Conservation (phyloP, 2,888 invertebrate genomes). For the Tiliacea citrago region DNA sequence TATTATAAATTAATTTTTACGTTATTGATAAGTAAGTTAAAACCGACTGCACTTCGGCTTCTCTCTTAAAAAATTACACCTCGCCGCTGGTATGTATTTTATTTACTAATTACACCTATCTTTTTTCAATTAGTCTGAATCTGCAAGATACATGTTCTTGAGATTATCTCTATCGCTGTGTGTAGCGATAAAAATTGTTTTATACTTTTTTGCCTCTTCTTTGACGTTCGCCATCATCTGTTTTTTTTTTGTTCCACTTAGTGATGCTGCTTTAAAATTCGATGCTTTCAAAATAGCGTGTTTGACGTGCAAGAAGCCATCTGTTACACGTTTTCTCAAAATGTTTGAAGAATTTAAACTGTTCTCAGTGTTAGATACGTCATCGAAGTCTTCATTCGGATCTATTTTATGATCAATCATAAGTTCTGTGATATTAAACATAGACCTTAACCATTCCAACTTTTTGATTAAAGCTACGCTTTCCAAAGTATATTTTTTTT, state of each 20-base stretch:
- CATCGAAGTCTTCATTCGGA: slow-evolving; percentile 1
- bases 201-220: not conserved
- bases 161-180: not conserved
- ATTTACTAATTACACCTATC: not conserved
- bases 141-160: not conserved
- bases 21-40: too few species aligned
- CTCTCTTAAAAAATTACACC: too few species aligned
- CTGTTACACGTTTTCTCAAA: not conserved
- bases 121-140: not conserved
- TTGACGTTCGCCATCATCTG: too few species aligned
- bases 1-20: too few species aligned
- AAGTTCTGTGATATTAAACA: slow-evolving; percentile 27
- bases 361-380: not conserved
- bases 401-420: slow-evolving; percentile 20
- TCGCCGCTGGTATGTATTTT: too few species aligned
- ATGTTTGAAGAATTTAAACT: not conserved
- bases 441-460: slow-evolving; percentile 16
- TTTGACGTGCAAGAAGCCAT: slow-evolving; percentile 18
- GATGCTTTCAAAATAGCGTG: slow-evolving; percentile 1
- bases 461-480: slow-evolving; percentile 4
- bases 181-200: not conserved
- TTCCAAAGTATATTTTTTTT: not conserved
- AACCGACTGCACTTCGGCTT: too few species aligned
- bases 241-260: not conserved
- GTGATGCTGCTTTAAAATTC: not conserved